Conservation (phyloP, 2,113 vertebrate species). For the Cinclus mexicanus region DNA sequence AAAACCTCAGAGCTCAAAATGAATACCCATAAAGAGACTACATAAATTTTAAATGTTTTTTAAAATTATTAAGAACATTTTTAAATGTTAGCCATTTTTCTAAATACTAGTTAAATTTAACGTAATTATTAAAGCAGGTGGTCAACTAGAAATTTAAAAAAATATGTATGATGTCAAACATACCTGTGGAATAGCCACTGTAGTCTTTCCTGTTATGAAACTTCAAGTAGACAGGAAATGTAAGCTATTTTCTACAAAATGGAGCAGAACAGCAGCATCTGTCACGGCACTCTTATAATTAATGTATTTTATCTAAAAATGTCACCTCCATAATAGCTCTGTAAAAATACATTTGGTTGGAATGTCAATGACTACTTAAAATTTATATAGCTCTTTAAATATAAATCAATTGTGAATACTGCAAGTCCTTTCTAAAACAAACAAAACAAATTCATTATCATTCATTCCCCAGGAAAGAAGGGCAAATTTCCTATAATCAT, state of each 20-base stretch:
- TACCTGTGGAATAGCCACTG: neutral
- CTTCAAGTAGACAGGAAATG: neutral
- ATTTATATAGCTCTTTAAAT: neutral
- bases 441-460: neutral
- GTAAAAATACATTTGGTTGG: neutral
- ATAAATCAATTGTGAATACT: neutral
- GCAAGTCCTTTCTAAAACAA: neutral
- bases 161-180: neutral
- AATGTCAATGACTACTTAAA: neutral
- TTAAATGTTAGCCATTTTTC: neutral
- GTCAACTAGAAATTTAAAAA: neutral
- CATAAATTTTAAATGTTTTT: neutral
- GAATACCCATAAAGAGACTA: neutral
- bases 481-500: neutral
- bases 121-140: neutral
- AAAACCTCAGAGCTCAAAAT: neutral
- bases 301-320: neutral
- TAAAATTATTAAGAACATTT: neutral
- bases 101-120: neutral
- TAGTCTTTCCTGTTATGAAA: neutral
- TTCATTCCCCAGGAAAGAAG: neutral
- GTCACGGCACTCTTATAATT: neutral
- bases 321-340: neutral
- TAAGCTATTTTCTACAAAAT: neutral
- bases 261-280: neutral